A percentile compares a stretch with the other conserved stretches of the same genome.
Evolutionary conservation across 2,797 vertebrate genomes (phyloP).

Genomic region (Xiphorhynchus erythropygius): DNA sequence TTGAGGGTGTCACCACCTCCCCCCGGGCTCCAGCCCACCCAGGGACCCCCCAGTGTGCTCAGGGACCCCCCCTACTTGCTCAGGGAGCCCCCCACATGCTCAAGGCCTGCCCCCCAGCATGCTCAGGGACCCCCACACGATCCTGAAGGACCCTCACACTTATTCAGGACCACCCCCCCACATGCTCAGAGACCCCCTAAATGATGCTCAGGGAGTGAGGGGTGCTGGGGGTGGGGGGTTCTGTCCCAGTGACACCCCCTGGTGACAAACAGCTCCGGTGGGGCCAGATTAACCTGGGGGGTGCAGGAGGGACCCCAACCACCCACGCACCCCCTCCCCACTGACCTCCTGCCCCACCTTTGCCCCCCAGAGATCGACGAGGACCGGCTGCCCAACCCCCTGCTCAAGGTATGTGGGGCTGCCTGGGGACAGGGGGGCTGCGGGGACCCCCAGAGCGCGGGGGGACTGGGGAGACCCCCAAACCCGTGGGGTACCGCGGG

Average conservation of each 20-base stretch:
- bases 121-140: background rate
- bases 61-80: background rate
- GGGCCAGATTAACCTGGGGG: background rate
- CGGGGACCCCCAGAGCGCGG: background rate
- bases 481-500: background rate
- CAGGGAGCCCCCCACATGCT: background rate
- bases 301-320: background rate
- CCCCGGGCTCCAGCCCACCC: background rate
- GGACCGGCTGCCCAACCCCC: conserved; percentile 87
- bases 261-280: background rate
- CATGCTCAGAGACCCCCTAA: background rate
- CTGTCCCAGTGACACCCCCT: background rate
- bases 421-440: no score
- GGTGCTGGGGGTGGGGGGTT: no score
- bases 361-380: conserved; percentile 86
- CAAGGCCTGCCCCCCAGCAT: background rate
- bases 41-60: background rate
- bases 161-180: no score
- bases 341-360: background rate
- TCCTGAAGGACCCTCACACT: no score
- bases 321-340: rapidly evolving
- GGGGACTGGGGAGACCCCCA: background rate
- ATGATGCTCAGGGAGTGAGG: background rate
- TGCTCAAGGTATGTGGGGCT: conserved; percentile 84
- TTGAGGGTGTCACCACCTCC: rapidly evolving